Evolutionary conservation across 2,888 invertebrate species (phyloP).

Genomic region (Hipparchia sbordonii): DNA sequence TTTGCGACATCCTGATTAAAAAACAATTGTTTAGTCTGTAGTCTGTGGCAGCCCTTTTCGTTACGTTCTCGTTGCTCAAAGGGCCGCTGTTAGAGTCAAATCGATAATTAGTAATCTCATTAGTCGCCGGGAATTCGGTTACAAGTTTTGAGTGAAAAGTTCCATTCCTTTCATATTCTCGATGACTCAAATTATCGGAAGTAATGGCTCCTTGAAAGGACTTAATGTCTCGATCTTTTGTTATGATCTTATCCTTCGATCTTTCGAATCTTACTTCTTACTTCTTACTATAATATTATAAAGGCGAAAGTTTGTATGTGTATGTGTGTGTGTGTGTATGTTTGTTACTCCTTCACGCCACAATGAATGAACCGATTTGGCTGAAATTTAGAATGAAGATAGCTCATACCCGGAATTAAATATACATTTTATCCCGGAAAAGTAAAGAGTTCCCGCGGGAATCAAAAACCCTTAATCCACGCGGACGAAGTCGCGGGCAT

Average conservation of each 20-base stretch:
- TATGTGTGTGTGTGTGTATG: no score
- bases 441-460: no score
- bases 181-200: constrained; percentile 37
- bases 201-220: constrained; percentile 42
- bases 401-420: no score
- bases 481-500: no score
- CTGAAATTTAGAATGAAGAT: no score
- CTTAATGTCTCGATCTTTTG: constrained; percentile 36
- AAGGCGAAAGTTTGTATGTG: no score
- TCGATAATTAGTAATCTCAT: constrained; percentile 51
- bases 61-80: constrained; percentile 43
- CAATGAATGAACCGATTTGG: no score
- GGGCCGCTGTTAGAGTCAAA: constrained; percentile 41
- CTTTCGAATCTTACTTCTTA: no score
- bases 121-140: constrained; percentile 42
- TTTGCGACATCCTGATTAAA: not conserved
- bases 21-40: not conserved
- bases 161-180: constrained; percentile 40
- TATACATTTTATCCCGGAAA: no score
- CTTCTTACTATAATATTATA: no score
- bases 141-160: constrained; percentile 49
- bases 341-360: no score
- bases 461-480: no score
- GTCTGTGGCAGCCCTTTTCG: not conserved
- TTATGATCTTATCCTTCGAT: constrained; percentile 3